Evolutionary conservation across 2,888 invertebrate species (phyloP).

Genomic region (Archips crataeganus): DNA sequence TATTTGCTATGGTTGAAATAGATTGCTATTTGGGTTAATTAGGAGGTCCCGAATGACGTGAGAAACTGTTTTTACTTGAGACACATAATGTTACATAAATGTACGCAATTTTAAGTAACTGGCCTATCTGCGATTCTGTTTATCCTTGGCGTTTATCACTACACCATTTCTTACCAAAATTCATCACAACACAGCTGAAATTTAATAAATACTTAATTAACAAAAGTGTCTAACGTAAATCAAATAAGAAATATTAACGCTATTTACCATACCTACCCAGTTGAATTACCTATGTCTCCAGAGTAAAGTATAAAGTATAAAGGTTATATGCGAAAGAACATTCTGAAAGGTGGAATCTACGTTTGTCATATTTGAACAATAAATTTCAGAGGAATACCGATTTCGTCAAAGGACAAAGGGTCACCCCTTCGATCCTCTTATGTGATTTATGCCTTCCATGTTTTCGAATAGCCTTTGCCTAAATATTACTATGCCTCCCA

Average conservation of each 20-base stretch:
- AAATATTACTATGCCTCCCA: slow-evolving; percentile 79
- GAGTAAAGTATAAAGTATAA: background rate
- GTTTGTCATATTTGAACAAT: slow-evolving; percentile 36
- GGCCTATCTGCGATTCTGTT: too few species aligned
- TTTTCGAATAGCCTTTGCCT: slow-evolving; percentile 59
- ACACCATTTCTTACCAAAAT: too few species aligned
- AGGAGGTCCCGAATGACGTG: slow-evolving; percentile 14
- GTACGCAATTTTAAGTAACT: too few species aligned
- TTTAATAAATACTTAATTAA: too few species aligned
- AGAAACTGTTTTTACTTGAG: slow-evolving; percentile 13
- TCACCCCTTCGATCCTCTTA: slow-evolving; percentile 70
- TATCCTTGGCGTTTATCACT: background rate
- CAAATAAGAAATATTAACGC: too few species aligned
- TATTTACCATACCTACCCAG: background rate
- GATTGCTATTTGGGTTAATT: background rate
- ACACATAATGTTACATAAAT: too few species aligned
- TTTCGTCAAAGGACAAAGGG: slow-evolving; percentile 51
- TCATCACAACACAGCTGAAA: too few species aligned
- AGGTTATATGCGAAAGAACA: slow-evolving; percentile 6
- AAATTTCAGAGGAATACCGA: slow-evolving; percentile 33
- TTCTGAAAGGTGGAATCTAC: background rate
- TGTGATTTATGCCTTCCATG: slow-evolving; percentile 73
- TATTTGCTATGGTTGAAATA: slow-evolving; percentile 34
- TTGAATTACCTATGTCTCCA: background rate
- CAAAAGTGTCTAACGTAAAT: too few species aligned